Conservation (phyloP, 2,113 vertebrate genomes). For the Aphelocoma coerulescens region DNA sequence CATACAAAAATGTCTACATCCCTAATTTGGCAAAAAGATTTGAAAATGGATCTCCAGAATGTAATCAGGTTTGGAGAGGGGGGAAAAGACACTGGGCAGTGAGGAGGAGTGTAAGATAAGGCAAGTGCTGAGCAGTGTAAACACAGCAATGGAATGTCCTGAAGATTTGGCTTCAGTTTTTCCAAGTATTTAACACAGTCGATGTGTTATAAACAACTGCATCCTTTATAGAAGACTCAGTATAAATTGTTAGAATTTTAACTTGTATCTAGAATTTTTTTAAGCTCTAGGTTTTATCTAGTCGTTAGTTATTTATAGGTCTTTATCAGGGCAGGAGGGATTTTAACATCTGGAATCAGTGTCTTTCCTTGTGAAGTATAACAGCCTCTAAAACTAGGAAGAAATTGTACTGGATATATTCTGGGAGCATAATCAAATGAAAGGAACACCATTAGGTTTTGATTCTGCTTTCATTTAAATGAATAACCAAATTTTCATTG, state of each 20-base stretch:
- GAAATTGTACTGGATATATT: neutral
- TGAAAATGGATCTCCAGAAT: neutral
- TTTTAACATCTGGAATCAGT: neutral
- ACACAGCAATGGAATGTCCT: neutral
- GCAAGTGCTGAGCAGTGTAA: neutral
- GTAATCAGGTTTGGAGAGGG: neutral
- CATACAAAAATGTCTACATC: neutral
- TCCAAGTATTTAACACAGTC: neutral
- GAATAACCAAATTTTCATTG: conserved; percentile 35
- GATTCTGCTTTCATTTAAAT: conserved; percentile 36
- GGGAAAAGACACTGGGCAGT: neutral
- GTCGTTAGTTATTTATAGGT: neutral
- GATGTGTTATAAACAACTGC: neutral
- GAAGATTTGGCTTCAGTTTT: neutral
- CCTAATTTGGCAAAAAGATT: neutral
- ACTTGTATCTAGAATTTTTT: neutral
- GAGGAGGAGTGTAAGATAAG: neutral
- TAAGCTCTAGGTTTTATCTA: neutral
- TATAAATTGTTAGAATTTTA: neutral
- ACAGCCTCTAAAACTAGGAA: neutral
- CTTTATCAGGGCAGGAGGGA: neutral
- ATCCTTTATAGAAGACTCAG: neutral
- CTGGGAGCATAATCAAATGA: conserved; percentile 13
- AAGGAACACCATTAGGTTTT: conserved; percentile 13
- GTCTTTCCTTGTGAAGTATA: neutral